Evolutionary conservation across 2,797 vertebrate species (phyloP), one percentile per base, ranked within the genome.

Genomic region (Pitangus sulphuratus): DNA sequence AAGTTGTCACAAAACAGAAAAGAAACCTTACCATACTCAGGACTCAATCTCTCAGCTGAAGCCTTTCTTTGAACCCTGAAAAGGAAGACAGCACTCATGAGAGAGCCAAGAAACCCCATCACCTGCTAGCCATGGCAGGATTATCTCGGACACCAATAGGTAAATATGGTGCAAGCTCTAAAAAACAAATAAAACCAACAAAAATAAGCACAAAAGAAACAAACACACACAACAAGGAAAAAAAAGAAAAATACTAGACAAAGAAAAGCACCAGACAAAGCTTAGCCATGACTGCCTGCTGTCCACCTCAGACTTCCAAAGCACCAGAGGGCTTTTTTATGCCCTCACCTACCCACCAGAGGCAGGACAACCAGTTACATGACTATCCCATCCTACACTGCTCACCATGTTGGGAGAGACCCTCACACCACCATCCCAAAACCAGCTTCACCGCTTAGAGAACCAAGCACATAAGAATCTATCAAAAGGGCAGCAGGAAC

Each of bases 21-120:
- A 91, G 35, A 72, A 68, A 65, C 37, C 95, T 98, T 97, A 98
- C 98, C 98, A 20, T 98, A 93, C 74, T 92, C 97, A 24, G 97
- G 97, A 78, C 93, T 97, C 91, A 94, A 64, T 68, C 96, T 96
- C 37, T 95, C 95, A 85, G 91, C 54, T 0, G 56, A 90, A 70
- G 97, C 89, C 86, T 98, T 98, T 91, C 97, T 98, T 65, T 57
- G 95, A 89, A 96, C 93, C 93, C 98, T 98, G 94, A n/a, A 97
- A 98, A 74, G 94, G 33, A 89, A 96, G 4, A 56, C 26, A 90
- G 37, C 13, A 24, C 22, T 88, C 35, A 33, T 56, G 61, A 95
- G 64, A 50, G 3, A 86, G 61, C 7, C 25, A 87, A 65, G 35
- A 78, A 84, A 81, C 13, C 12, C 72, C 53, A 69, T 1, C n/a